Conservation (phyloP, 2,113 vertebrate genomes). For the Seriola dumerili region DNA sequence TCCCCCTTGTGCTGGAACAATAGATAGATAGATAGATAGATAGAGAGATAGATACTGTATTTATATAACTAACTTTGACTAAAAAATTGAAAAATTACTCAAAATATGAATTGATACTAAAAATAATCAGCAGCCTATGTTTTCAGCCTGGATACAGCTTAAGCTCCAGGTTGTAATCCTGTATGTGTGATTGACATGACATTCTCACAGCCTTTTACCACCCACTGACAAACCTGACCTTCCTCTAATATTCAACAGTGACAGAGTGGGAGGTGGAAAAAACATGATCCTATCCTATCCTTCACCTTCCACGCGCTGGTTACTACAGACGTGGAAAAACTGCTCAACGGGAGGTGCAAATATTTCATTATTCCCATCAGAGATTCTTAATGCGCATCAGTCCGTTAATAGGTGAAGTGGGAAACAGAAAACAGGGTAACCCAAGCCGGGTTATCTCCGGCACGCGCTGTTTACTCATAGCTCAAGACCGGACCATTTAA, state of each 20-base stretch:
- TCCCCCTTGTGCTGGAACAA: too few relatives aligned
- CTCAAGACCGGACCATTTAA: not conserved
- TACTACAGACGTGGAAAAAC: constrained; percentile 53
- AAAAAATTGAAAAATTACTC: not conserved
- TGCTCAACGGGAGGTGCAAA: constrained; percentile 10
- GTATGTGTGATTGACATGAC: constrained; percentile 14
- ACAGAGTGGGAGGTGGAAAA: constrained; percentile 45
- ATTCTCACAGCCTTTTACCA: constrained; percentile 2
- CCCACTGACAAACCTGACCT: constrained; percentile 38
- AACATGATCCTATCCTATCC: constrained; percentile 12
- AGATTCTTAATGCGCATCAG: constrained; percentile 28
- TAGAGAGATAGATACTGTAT: too few relatives aligned
- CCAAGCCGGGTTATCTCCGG: constrained; percentile 34
- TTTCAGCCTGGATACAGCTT: not conserved
- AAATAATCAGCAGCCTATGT: constrained; percentile 14
- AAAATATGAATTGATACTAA: too few relatives aligned
- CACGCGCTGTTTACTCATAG: constrained; percentile 35
- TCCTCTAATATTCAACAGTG: constrained; percentile 38
- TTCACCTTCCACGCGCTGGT: not conserved
- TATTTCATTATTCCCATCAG: constrained; percentile 52
- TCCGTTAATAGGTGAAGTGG: constrained; percentile 38
- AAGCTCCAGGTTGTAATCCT: constrained; percentile 20
- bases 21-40: too few relatives aligned
- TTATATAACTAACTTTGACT: not conserved
- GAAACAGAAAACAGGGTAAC: constrained; percentile 37